phyloP scores from a whole-genome alignment of 2,113 vertebrate species.

The Thymallus thymallus region DNA sequence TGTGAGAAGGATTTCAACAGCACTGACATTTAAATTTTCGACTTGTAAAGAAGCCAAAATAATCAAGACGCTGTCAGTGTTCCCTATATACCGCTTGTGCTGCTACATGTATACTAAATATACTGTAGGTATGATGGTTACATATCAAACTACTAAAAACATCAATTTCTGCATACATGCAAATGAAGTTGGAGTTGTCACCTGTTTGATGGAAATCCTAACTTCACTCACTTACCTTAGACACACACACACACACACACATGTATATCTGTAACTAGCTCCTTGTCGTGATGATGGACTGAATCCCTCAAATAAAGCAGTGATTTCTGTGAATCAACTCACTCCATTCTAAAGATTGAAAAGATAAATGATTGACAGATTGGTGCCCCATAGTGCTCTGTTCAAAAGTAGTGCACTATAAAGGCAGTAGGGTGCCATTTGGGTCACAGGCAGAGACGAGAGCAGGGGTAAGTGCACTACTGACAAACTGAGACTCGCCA shows the following conservation, averaged over 20 bases:
- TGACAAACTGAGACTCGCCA: neutral
- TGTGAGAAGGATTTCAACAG: neutral
- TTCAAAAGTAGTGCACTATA: neutral
- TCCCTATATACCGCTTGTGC: neutral
- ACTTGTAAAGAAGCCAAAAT: neutral
- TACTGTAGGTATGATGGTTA: neutral
- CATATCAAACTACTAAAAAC: neutral
- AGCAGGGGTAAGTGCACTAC: neutral
- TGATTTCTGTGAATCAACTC: neutral
- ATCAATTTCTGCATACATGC: neutral
- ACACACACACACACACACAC: neutral
- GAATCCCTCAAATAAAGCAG: neutral
- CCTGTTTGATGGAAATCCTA: neutral
- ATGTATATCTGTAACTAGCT: too few relatives aligned
- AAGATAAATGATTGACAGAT: neutral
- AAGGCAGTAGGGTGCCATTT: neutral
- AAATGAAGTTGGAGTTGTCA: neutral
- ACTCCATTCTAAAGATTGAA: neutral
- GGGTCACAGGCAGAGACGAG: neutral
- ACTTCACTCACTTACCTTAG: neutral
- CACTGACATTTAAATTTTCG: constrained; percentile 1
- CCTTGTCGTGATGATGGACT: neutral
- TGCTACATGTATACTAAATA: neutral
- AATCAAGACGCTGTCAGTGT: neutral
- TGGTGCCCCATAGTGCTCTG: neutral